Evolutionary conservation across 1,140 invertebrate genomes (phyloP), one percentile per base, ranked within the genome.

Genomic region (Orchestia grillus): DNA sequence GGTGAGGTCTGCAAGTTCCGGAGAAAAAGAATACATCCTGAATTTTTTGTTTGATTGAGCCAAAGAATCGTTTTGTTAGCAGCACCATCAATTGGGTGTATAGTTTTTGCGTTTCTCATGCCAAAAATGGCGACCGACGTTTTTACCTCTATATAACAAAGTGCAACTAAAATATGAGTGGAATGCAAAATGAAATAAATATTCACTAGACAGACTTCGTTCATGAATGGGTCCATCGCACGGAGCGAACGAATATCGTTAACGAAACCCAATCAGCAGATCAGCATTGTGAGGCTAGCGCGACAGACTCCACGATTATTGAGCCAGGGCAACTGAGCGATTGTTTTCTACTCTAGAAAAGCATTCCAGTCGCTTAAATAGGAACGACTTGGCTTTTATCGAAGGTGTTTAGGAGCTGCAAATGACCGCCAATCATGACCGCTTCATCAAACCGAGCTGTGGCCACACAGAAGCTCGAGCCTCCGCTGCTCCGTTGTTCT

Each of bases 341-440:
- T 90, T 90, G 88, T 90, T 90, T 90, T 16, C 88, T 36, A 41
- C n/a, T 15, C 43, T 42, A 8, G 43, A 90, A 90, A 90, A 28
- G 88, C 88, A 90, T 90, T 90, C 88, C 88, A 36, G 42, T 90
- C 88, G 42, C 42, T 41, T 15, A 90, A 41, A 90, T 90, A 41
- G 88, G 43, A 90, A 41, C 41, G 88, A 90, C 88, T 90, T 90
- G n/a, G 88, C 62, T 90, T 42, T 90, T 90, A 44, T 90, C 41
- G 41, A 44, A 90, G 88, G 88, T 44, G 88, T 90, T 90, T 90
- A 90, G 88, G 15, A 41, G 42, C 43, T 90, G 88, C 87, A 28
- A 90, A 90, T 90, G 88, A 90, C 43, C 88, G 88, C 88, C 88
- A 90, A 90, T 90, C 88, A 90, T 16, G n/a, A 42, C 41, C n/a